phyloP scores from a whole-genome alignment of 2,113 vertebrate species.

The Ginglymostoma cirratum region DNA sequence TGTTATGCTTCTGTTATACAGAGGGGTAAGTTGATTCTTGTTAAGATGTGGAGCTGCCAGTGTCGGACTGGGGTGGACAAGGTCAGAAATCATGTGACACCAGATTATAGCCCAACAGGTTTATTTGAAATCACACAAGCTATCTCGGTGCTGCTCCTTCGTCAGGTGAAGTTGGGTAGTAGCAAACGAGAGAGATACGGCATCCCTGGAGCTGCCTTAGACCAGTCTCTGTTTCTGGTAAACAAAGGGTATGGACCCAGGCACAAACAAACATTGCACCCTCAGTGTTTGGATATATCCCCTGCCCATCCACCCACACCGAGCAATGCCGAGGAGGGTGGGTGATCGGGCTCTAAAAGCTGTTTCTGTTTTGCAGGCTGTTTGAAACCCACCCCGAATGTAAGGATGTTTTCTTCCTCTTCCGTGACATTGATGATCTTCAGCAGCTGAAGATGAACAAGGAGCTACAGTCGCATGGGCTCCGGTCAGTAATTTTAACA shows the following conservation, averaged over 20 bases:
- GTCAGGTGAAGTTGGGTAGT: not conserved
- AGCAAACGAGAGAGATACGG: not conserved
- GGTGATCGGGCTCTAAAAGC: not conserved
- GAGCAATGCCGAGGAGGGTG: not conserved
- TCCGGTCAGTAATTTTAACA: slow-evolving; percentile 40
- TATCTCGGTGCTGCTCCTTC: too few species aligned
- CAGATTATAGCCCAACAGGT: too few species aligned
- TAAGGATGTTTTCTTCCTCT: slow-evolving; percentile 46
- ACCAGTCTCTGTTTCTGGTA: too few species aligned
- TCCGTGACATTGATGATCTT: slow-evolving; percentile 44
- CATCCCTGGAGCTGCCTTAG: too few species aligned
- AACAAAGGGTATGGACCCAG: not conserved
- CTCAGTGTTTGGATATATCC: too few species aligned
- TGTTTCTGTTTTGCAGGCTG: slow-evolving; percentile 39
- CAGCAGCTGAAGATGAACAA: slow-evolving; percentile 44
- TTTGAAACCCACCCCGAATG: slow-evolving; percentile 49
- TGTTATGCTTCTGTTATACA: too few species aligned
- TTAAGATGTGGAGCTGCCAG: too few species aligned
- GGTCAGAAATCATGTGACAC: too few species aligned
- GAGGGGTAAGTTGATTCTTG: too few species aligned
- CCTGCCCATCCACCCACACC: too few species aligned
- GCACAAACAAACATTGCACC: not conserved
- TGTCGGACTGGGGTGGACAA: too few species aligned
- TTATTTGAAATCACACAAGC: too few species aligned
- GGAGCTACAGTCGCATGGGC: slow-evolving; percentile 45